Conservation (phyloP, 2,888 invertebrate genomes). For the Sinohyriopsis cumingii region DNA sequence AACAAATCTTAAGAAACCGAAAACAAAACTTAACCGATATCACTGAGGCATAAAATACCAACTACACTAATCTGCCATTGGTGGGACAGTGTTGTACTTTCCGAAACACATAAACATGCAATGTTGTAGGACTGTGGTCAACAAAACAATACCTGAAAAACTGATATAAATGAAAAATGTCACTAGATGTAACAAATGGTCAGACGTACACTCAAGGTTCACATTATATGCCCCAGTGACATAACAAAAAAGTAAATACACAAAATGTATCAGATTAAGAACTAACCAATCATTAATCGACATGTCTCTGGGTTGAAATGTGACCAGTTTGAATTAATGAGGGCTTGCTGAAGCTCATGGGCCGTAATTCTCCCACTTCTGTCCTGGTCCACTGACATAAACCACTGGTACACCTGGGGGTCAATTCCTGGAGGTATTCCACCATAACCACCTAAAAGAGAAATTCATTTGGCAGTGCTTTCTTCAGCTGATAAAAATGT, state of each 20-base stretch:
- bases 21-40: too few species aligned
- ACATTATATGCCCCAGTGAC: neutral
- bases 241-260: neutral
- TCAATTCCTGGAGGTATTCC: slow-evolving; percentile 71
- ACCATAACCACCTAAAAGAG: slow-evolving; percentile 1
- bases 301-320: slow-evolving; percentile 88
- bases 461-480: neutral
- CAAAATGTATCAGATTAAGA: neutral
- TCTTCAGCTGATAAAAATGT: too few species aligned
- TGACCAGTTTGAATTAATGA: slow-evolving; percentile 89
- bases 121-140: too few species aligned
- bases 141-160: too few species aligned
- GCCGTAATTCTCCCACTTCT: slow-evolving; percentile 87
- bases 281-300: slow-evolving; percentile 86
- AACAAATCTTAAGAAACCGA: too few species aligned
- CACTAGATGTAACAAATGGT: too few species aligned
- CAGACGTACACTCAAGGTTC: too few species aligned
- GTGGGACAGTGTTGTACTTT: too few species aligned
- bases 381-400: slow-evolving; percentile 86
- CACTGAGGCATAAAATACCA: too few species aligned
- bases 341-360: slow-evolving; percentile 83
- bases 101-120: too few species aligned
- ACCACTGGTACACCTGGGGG: slow-evolving; percentile 89
- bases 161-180: too few species aligned
- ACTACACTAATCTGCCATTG: too few species aligned